These are phyloP conservation scores for Sarcophaga bullata DNA, from an alignment of 1,140 invertebrate species.

Conservation along the genomic window DNA sequence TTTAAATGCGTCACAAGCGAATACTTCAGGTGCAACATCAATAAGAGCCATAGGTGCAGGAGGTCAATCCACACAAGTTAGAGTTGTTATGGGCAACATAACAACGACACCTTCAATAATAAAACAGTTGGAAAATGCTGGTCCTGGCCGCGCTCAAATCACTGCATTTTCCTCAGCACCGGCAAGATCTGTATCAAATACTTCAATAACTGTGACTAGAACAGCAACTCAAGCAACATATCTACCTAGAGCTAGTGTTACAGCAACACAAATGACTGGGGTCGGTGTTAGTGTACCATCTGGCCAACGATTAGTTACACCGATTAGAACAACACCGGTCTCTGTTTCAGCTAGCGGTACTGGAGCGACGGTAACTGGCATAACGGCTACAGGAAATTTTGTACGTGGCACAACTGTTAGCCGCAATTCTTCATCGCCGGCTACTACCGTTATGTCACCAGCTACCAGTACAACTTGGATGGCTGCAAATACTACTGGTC, in stretches of 20 bases:
- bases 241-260: constrained; percentile 59
- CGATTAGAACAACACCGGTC: constrained; percentile 55
- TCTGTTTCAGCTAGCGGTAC: background rate
- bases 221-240: constrained; percentile 59
- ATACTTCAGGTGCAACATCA: constrained; percentile 55
- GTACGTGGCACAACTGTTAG: constrained; percentile 51
- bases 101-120: constrained; percentile 51
- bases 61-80: constrained; percentile 61
- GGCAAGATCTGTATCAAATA: constrained; percentile 58
- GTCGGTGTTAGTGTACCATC: constrained; percentile 50
- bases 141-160: constrained; percentile 60
- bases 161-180: constrained; percentile 60
- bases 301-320: constrained; percentile 57
- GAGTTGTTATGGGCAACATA: constrained; percentile 57
- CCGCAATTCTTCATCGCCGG: constrained; percentile 53
- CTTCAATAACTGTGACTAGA: constrained; percentile 63
- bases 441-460: constrained; percentile 61
- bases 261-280: constrained; percentile 59
- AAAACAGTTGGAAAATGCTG: constrained; percentile 61
- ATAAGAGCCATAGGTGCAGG: constrained; percentile 58
- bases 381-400: constrained; percentile 54
- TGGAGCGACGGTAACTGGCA: constrained; percentile 52
- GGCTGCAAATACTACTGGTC: constrained; percentile 52
- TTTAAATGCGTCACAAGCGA: constrained; percentile 50
- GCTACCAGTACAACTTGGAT: constrained; percentile 63